These are phyloP conservation scores for Mystacides longicornis DNA, from an alignment of 2,888 invertebrate genomes.

Conservation along the genomic window DNA sequence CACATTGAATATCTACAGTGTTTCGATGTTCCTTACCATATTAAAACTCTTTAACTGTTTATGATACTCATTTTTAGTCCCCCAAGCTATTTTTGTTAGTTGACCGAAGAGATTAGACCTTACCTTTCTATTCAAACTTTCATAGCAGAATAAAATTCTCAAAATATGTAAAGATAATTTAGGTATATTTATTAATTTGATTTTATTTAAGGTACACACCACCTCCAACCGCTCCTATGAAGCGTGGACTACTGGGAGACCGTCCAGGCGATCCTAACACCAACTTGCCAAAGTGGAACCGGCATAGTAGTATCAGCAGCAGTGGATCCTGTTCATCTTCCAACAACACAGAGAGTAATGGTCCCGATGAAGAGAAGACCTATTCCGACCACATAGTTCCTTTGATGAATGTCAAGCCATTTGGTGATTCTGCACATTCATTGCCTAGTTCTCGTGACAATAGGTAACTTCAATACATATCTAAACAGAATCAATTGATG, in stretches of 20 bases:
- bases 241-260: slow-evolving; percentile 41
- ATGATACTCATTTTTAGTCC: too few species aligned
- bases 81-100: too few species aligned
- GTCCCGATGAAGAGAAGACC: neutral
- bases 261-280: slow-evolving; percentile 29
- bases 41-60: too few species aligned
- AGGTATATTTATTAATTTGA: too few species aligned
- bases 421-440: slow-evolving; percentile 34
- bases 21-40: too few species aligned
- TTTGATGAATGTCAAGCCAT: slow-evolving; percentile 42
- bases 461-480: neutral
- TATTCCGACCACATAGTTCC: slow-evolving; percentile 31
- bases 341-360: too few species aligned
- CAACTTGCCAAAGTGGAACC: neutral
- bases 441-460: neutral
- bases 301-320: neutral
- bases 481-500: neutral
- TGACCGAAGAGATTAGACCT: too few species aligned
- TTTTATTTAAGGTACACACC: slow-evolving; percentile 11
- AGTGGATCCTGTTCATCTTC: too few species aligned
- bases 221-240: slow-evolving; percentile 11
- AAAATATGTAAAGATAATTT: too few species aligned
- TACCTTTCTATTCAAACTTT: too few species aligned
- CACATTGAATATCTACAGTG: too few species aligned
- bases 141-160: too few species aligned